phyloP scores from a whole-genome alignment of 2,888 invertebrate species.

The Punctoribates punctum region DNA sequence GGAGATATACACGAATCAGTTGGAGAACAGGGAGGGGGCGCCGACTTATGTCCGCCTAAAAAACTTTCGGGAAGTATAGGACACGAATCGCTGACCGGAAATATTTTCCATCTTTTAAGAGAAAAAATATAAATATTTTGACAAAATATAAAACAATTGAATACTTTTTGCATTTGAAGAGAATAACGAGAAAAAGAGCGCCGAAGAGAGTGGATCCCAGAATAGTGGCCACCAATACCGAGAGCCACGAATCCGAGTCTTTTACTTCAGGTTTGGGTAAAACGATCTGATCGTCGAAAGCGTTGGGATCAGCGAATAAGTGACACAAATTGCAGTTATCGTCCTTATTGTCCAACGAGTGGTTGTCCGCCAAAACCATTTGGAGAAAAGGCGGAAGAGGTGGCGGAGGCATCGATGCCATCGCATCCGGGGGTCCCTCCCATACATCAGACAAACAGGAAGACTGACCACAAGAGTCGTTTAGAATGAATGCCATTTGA shows the following conservation, averaged over 20 bases:
- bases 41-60: slow-evolving; percentile 42
- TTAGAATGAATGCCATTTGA: slow-evolving; percentile 8
- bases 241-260: slow-evolving; percentile 68
- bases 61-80: slow-evolving; percentile 42
- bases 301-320: slow-evolving; percentile 34
- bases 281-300: neutral
- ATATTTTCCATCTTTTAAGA: slow-evolving; percentile 42
- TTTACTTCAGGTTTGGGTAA: slow-evolving; percentile 34
- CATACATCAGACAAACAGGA: slow-evolving; percentile 55
- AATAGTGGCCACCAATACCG: slow-evolving; percentile 73
- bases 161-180: slow-evolving; percentile 79
- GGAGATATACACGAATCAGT: slow-evolving; percentile 43
- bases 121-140: neutral
- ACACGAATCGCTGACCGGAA: slow-evolving; percentile 43
- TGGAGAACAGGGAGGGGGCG: slow-evolving; percentile 39
- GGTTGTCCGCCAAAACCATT: slow-evolving; percentile 52
- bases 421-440: slow-evolving; percentile 68
- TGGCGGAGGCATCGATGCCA: slow-evolving; percentile 77
- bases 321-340: slow-evolving; percentile 42
- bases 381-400: slow-evolving; percentile 73
- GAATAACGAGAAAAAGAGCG: slow-evolving; percentile 69
- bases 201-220: slow-evolving; percentile 74
- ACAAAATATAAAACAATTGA: slow-evolving; percentile 52
- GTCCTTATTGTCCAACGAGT: slow-evolving; percentile 16
- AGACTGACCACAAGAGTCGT: slow-evolving; percentile 17